Evolutionary conservation across 2,888 invertebrate genomes (phyloP), one percentile per base, ranked within the genome.

Genomic region (Lasioglossum marginatum): DNA sequence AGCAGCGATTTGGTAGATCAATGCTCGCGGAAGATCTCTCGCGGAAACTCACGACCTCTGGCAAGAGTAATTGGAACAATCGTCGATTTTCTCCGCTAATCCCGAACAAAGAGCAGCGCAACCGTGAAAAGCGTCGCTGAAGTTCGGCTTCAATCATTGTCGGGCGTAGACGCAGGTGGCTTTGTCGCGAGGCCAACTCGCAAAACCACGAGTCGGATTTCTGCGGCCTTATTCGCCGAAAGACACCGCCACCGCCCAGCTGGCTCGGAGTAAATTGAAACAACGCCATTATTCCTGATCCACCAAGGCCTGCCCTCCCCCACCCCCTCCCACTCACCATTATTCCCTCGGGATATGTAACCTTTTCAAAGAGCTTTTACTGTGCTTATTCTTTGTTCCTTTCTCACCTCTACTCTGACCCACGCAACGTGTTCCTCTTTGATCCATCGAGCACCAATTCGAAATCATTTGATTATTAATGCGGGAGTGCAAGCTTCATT

Each of bases 241-340:
- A 80, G 82, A 81, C 87, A 87, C 68, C 82, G 82, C 81, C 70
- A 4, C n/a, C 57, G 57, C n/a, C n/a, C 40, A 70, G 79, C 82
- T 80, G 83, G 83, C 85, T 83, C 81, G 84, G 80, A 77, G 82
- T 86, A 85, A 90, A 90, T 90, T 90, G 88, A 90, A 87, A 90
- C 90, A 85, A 88, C 90, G 78, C 85, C 81, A 88, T 87, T 90
- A 87, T 86, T 90, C 88, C 75, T 85, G 82, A 83, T 83, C 81
- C 78, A 66, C 60, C 81, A 82, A 27, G 37, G 77, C 77, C 74
- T 78, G 81, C 34, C 23, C 23, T 2, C 8, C 14, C 60, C 4
- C n/a, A 12, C n/a, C 14, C 14, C 27, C 14, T 5, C 6, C 63
- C 6, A 6, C 16, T 16, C 31, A 2, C 31, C 63, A 6, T 70